Conservation (phyloP, 2,797 vertebrate species). For the Aphelocoma californica region DNA sequence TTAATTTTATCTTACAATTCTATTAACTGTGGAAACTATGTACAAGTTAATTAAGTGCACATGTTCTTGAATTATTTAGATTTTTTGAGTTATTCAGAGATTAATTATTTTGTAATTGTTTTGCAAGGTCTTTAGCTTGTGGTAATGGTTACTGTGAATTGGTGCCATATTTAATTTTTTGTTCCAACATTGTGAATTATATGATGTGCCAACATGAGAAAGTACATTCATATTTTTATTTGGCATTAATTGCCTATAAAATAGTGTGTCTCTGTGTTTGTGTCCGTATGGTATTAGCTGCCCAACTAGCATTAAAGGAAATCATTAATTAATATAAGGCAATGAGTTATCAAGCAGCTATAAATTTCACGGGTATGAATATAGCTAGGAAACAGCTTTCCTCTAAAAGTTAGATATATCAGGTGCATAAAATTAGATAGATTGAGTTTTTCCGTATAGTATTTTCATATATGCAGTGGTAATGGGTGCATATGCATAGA, state of each 20-base stretch:
- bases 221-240: background rate
- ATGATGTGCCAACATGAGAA: constrained; percentile 14
- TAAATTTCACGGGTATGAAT: background rate
- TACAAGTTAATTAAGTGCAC: constrained; percentile 11
- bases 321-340: background rate
- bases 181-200: constrained; percentile 19
- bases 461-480: background rate
- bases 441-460: background rate
- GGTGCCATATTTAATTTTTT: background rate
- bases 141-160: background rate
- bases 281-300: background rate
- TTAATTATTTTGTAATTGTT: constrained; percentile 34
- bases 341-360: background rate
- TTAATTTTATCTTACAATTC: constrained; percentile 21
- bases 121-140: constrained; percentile 7
- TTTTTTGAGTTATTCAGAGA: constrained; percentile 17
- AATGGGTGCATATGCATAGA: background rate
- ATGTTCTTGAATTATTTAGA: constrained; percentile 28
- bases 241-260: constrained; percentile 14
- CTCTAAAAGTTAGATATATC: background rate
- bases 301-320: background rate
- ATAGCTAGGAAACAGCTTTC: background rate
- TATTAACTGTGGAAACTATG: background rate
- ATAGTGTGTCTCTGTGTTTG: background rate
- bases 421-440: background rate